Base-by-base conservation (phyloP, 2,888 invertebrate species). In the Epsilonema sp. region DNA sequence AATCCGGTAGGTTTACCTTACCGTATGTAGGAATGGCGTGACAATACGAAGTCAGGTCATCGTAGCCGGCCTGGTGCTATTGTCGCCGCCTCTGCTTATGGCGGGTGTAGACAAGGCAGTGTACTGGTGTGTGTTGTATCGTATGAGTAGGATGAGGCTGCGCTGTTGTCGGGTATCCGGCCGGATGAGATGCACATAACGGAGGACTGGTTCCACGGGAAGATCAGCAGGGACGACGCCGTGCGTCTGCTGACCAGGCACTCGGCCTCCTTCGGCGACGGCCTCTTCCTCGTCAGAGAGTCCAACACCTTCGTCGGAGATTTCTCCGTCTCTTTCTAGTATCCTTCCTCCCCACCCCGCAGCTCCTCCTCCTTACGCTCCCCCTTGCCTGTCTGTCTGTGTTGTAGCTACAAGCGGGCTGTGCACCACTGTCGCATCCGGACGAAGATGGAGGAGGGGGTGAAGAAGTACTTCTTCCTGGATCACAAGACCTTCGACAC, bases 311-410 rank as follows among this genome's bases (percentile, higher is more conserved):
- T 87, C 55, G 72, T 74, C 1, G 79, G 80, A 56, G 81, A 81
- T 1, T 90, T 81, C 66, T 86, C 89, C 16, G 83, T 97, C 56
- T 90, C 90, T 50, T 94, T 94, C 67, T 78, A 86, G 77, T 82
- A 64, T 51, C 52, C n/a, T n/a, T n/a, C n/a, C n/a, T n/a, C n/a
- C n/a, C n/a, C n/a, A n/a, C n/a, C n/a, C n/a, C n/a, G n/a, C n/a
- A n/a, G n/a, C n/a, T n/a, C n/a, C n/a, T n/a, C n/a, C n/a, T n/a
- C n/a, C n/a, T n/a, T n/a, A n/a, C n/a, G n/a, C n/a, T n/a, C n/a
- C n/a, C n/a, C n/a, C n/a, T n/a, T n/a, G n/a, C n/a, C n/a, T n/a
- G n/a, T n/a, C n/a, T n/a, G n/a, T n/a, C n/a, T n/a, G n/a, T n/a
- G n/a, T n/a, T n/a, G n/a, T n/a, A n/a, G n/a, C n/a, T n/a, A n/a